Conservation (phyloP, 2,797 vertebrate genomes). For the Discoglossus pictus region DNA sequence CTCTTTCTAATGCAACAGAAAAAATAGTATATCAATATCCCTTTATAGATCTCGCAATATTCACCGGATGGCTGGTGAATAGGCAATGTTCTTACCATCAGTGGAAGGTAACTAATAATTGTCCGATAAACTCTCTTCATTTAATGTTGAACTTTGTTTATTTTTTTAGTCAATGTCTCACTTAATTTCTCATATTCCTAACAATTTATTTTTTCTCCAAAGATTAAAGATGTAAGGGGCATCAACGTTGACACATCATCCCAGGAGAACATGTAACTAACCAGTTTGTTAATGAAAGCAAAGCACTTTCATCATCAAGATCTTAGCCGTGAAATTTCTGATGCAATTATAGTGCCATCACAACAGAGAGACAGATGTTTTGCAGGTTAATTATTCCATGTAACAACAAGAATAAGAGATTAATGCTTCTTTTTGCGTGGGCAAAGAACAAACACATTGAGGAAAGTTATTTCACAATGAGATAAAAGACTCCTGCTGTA, state of each 20-base stretch:
- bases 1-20: too few relatives aligned
- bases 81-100: too few relatives aligned
- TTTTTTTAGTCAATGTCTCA: too few relatives aligned
- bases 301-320: slow-evolving; percentile 44
- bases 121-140: too few relatives aligned
- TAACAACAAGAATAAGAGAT: slow-evolving; percentile 48
- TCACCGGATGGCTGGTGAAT: too few relatives aligned
- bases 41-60: too few relatives aligned
- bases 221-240: slow-evolving; percentile 20
- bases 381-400: slow-evolving; percentile 50
- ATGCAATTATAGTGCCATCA: slow-evolving; percentile 48
- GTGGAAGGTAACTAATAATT: too few relatives aligned
- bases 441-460: slow-evolving; percentile 31
- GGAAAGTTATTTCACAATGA: slow-evolving; percentile 20
- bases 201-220: too few relatives aligned
- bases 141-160: too few relatives aligned
- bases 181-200: too few relatives aligned
- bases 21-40: too few relatives aligned
- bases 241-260: slow-evolving; percentile 38
- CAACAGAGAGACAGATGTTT: slow-evolving; percentile 51
- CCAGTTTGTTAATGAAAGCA: slow-evolving; percentile 42
- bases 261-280: slow-evolving; percentile 30
- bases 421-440: slow-evolving; percentile 30
- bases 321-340: slow-evolving; percentile 47
- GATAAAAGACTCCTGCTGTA: slow-evolving; percentile 37